Evolutionary conservation across 1,140 invertebrate species (phyloP).

Genomic region (Adoxophyes honmai): DNA sequence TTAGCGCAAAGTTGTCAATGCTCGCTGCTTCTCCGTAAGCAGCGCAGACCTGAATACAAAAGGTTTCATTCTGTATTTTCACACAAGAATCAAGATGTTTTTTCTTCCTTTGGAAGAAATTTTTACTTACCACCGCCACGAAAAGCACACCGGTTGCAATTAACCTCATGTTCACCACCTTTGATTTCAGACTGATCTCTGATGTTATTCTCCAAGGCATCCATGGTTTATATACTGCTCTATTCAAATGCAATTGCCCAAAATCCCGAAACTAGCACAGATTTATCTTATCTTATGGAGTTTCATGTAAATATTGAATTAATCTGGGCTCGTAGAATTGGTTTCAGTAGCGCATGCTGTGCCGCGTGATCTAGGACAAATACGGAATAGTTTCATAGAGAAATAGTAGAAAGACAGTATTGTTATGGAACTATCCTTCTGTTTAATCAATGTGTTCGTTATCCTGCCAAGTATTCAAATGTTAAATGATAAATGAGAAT

Average conservation of each 20-base stretch:
- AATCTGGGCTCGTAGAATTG: background rate
- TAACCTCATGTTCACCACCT: background rate
- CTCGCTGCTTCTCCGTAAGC: background rate
- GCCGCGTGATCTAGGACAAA: no score
- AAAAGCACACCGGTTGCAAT: background rate
- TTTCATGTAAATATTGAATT: constrained; percentile 9
- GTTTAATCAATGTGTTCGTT: no score
- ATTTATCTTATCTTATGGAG: constrained; percentile 1
- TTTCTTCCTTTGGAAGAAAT: no score
- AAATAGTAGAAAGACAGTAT: no score
- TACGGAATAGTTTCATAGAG: no score
- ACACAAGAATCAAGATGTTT: no score
- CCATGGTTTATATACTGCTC: constrained; percentile 9
- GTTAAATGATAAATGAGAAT: no score
- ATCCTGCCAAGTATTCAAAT: no score
- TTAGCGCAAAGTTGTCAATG: background rate
- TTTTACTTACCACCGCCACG: background rate
- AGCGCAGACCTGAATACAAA: constrained; percentile 6
- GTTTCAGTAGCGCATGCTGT: background rate
- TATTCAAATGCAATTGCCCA: constrained; percentile 12
- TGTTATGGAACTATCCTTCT: no score
- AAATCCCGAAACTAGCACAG: background rate
- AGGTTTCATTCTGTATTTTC: no score
- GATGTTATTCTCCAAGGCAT: background rate
- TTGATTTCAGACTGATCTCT: background rate